phyloP scores from a whole-genome alignment of 2,888 invertebrate species.

The Clusia tigrina region DNA sequence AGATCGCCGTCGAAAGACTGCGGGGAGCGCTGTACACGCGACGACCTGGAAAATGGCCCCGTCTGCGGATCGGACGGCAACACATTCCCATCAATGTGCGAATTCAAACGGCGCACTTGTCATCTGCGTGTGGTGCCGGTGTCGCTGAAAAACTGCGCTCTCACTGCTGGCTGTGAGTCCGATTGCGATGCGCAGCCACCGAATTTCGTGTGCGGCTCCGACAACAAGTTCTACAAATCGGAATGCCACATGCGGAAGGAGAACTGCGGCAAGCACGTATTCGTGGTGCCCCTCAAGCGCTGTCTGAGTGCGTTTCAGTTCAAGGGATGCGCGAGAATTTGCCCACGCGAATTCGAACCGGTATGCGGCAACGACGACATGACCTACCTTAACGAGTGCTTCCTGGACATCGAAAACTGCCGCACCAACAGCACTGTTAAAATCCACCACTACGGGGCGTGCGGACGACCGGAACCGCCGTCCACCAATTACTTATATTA shows the following conservation, averaged over 20 bases:
- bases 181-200: slow-evolving; percentile 70
- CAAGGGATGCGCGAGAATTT: slow-evolving; percentile 86
- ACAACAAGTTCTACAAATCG: slow-evolving; percentile 88
- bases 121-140: slow-evolving; percentile 86
- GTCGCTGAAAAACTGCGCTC: slow-evolving; percentile 82
- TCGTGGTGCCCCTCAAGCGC: slow-evolving; percentile 87
- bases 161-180: slow-evolving; percentile 81
- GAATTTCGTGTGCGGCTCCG: slow-evolving; percentile 86
- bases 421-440: slow-evolving; percentile 79
- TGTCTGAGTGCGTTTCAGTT: slow-evolving; percentile 86
- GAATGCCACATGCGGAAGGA: slow-evolving; percentile 91
- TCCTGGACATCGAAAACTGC: slow-evolving; percentile 90
- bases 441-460: slow-evolving; percentile 82
- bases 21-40: slow-evolving; percentile 68
- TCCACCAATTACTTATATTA: slow-evolving; percentile 88
- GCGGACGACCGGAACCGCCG: slow-evolving; percentile 84
- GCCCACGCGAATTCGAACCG: slow-evolving; percentile 86
- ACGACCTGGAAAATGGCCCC: slow-evolving; percentile 72
- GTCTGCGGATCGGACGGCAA: slow-evolving; percentile 91
- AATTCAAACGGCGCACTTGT: slow-evolving; percentile 83
- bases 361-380: slow-evolving; percentile 92
- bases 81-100: slow-evolving; percentile 86
- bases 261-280: slow-evolving; percentile 91
- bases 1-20: slow-evolving; percentile 65
- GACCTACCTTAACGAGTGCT: slow-evolving; percentile 93